A percentile compares a stretch with the other conserved stretches of the same genome.
Conservation (phyloP, 2,113 vertebrate species). For the Daphoenositta chrysoptera region DNA sequence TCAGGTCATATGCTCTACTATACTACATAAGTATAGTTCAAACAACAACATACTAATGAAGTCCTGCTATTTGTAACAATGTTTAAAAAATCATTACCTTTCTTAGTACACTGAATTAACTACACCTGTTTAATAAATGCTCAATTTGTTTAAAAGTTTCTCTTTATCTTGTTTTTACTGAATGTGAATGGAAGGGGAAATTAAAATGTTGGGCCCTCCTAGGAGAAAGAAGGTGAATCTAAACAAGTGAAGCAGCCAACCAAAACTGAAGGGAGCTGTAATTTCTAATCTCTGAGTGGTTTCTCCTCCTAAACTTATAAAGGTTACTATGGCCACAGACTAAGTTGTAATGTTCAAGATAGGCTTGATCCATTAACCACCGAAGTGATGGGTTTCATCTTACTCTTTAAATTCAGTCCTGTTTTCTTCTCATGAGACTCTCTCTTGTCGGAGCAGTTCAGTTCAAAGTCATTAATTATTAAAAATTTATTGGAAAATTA, state of each 20-base stretch:
- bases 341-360: background rate
- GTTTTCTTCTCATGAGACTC: background rate
- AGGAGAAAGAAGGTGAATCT: background rate
- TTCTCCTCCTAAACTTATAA: background rate
- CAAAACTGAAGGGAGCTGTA: background rate
- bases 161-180: background rate
- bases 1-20: background rate
- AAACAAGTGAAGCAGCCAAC: background rate
- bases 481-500: background rate
- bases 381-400: background rate
- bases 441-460: background rate
- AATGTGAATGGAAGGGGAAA: background rate
- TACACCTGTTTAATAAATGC: background rate
- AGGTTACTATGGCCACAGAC: background rate
- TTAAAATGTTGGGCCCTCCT: background rate
- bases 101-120: background rate
- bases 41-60: background rate
- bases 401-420: background rate
- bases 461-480: background rate
- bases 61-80: background rate
- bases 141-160: background rate
- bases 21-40: background rate
- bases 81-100: background rate
- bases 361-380: background rate
- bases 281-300: background rate